A percentile compares a stretch with the other conserved stretches of the same genome.
phyloP scores from a whole-genome alignment of 1,140 invertebrate species.

The Lamellibrachia luymesi region DNA sequence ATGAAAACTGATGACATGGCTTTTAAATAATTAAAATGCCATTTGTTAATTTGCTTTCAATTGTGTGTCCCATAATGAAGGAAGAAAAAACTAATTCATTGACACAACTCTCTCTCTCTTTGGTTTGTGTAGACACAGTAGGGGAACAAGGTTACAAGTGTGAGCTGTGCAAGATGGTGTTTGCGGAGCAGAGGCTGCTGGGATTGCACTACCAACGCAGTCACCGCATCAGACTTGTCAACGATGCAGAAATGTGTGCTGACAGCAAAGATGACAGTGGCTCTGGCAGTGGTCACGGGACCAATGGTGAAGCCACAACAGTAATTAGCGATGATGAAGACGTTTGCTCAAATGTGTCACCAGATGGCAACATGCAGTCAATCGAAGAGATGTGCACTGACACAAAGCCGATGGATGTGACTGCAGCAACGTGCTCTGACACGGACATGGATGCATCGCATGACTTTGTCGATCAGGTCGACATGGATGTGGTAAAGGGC shows the following conservation, averaged over 20 bases:
- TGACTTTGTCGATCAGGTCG: neutral
- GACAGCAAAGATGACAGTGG: neutral
- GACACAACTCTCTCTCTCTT: neutral
- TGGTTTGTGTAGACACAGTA: constrained; percentile 18
- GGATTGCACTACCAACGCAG: constrained; percentile 16
- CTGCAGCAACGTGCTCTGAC: neutral
- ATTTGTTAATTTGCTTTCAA: no score
- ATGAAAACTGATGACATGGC: neutral
- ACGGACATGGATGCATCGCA: neutral
- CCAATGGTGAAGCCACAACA: neutral
- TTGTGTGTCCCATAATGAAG: neutral
- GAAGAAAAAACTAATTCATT: neutral
- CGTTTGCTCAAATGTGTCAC: neutral
- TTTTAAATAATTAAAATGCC: neutral
- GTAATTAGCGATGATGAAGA: neutral
- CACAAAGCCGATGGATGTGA: neutral
- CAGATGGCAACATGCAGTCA: neutral
- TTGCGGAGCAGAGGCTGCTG: constrained; percentile 9
- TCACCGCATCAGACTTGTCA: neutral
- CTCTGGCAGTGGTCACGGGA: neutral
- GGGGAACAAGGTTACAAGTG: constrained; percentile 12
- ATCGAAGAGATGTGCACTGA: neutral
- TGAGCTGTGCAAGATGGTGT: constrained; percentile 22
- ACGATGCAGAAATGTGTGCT: neutral
- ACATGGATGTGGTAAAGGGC: neutral